A percentile compares a stretch with the other conserved stretches of the same genome.
Evolutionary conservation across 2,797 vertebrate genomes (phyloP).

Genomic region (Bradypus variegatus): DNA sequence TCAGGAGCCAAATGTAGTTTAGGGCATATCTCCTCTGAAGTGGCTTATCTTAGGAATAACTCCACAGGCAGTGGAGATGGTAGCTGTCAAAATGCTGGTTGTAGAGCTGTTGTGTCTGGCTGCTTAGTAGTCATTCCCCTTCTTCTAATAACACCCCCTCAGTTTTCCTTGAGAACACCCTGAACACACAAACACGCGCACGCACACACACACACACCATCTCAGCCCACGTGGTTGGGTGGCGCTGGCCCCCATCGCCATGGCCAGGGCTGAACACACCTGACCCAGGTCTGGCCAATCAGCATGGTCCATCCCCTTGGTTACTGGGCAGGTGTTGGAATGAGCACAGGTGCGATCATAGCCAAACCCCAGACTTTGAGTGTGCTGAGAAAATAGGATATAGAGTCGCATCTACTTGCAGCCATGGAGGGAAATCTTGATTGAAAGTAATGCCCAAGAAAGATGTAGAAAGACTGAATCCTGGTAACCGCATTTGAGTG

Average conservation of each 20-base stretch:
- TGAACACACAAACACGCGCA: not conserved
- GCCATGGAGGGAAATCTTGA: not conserved
- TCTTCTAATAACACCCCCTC: not conserved
- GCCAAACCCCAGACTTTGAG: not conserved
- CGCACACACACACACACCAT: not conserved
- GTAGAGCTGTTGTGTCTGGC: not conserved
- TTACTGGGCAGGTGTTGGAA: not conserved
- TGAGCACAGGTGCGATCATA: not conserved
- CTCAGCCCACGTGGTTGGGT: accelerated
- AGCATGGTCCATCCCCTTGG: not conserved
- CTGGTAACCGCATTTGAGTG: not conserved
- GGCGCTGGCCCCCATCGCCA: no score
- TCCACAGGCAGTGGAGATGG: not conserved
- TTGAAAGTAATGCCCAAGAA: not conserved
- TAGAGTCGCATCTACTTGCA: not conserved
- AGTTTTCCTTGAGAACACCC: not conserved
- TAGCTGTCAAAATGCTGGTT: accelerated
- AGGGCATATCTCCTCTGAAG: not conserved
- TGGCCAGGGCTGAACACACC: not conserved
- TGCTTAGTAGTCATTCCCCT: not conserved
- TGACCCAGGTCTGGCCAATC: not conserved
- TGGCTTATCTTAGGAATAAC: not conserved
- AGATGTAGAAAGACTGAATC: not conserved
- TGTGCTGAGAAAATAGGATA: not conserved
- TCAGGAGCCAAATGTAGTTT: conserved; percentile 14